Evolutionary conservation across 1,140 invertebrate genomes (phyloP).

Genomic region (Theocolax elegans): DNA sequence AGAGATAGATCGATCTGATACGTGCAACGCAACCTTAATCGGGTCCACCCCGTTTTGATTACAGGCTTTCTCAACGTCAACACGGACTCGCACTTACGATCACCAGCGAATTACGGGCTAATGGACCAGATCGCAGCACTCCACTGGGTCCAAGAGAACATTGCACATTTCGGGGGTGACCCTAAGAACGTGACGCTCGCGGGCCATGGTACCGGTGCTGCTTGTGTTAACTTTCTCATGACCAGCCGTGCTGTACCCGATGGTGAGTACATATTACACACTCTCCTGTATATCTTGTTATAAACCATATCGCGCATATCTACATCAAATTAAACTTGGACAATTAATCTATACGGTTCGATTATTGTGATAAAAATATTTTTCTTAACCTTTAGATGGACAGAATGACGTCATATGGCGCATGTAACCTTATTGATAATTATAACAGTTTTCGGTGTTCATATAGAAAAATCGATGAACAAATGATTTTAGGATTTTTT

Average conservation of each 20-base stretch:
- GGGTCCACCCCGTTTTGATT: conserved; percentile 57
- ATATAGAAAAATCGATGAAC: no score
- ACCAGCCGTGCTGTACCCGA: conserved; percentile 91
- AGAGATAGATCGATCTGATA: no score
- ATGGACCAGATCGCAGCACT: conserved; percentile 95
- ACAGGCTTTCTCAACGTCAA: conserved; percentile 90
- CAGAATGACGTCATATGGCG: no score
- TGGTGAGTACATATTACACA: conserved; percentile 71
- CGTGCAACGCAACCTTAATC: background rate
- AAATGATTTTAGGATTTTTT: no score
- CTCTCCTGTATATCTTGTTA: no score
- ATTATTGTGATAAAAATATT: no score
- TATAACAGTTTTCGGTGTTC: no score
- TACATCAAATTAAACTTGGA: no score
- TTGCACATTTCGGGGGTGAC: conserved; percentile 92
- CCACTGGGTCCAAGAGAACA: conserved; percentile 95
- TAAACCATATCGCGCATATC: no score
- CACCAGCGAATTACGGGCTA: conserved; percentile 92
- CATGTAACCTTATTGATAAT: no score
- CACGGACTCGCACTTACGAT: conserved; percentile 82
- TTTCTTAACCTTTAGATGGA: no score
- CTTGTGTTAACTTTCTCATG: conserved; percentile 93
- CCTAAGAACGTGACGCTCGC: conserved; percentile 92
- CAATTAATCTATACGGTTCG: no score
- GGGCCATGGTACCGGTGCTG: conserved; percentile 94